Base-by-base conservation (phyloP, 1,140 invertebrate genomes). In the Heliconius hewitsoni region DNA sequence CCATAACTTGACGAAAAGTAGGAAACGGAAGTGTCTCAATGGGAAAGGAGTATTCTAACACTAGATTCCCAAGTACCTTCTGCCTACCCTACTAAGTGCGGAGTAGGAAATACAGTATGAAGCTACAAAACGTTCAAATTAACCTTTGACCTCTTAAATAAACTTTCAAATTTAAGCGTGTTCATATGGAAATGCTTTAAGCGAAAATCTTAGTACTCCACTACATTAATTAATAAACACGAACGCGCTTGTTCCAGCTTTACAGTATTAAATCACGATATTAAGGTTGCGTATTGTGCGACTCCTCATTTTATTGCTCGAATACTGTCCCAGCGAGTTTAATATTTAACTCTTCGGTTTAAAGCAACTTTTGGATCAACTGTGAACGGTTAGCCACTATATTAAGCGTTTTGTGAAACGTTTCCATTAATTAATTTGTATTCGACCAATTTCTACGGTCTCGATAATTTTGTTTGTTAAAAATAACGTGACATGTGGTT, bases 181-280 rank as follows among this genome's bases (percentile, higher is more conserved):
- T 75, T 66, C 74, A 57, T 75, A 34, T 76, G 74, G 60, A 76
- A 76, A 66, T 39, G 57, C 3, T 66, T 66, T 70, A 76, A 76
- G 37, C 19, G 39, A 70, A 75, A 75, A 76, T 34, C 74, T 42
- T 76, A 23, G 57, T 76, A 23, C 57, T 76, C 42, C 37, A 75
- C 52, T 76, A 76, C 57, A 60, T 76, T 55, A 76, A 76, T 76
- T 76, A 76, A 76, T 76, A 76, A 76, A 76, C 74, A 76, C n/a
- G 34, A 16, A 30, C 39, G 34, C n/a, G 55, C 70, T 66, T 66
- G 60, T 66, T 66, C 23, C 11, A 66, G 23, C 23, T 27, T 30
- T 66, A 66, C 60, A 66, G 60, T 66, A 66, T 66, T 66, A 66
- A 66, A 66, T 66, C 60, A 30, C 13, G 4, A 66, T 30, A 30